Base-by-base conservation (phyloP, 2,113 vertebrate genomes). In the Microtus oregoni region DNA sequence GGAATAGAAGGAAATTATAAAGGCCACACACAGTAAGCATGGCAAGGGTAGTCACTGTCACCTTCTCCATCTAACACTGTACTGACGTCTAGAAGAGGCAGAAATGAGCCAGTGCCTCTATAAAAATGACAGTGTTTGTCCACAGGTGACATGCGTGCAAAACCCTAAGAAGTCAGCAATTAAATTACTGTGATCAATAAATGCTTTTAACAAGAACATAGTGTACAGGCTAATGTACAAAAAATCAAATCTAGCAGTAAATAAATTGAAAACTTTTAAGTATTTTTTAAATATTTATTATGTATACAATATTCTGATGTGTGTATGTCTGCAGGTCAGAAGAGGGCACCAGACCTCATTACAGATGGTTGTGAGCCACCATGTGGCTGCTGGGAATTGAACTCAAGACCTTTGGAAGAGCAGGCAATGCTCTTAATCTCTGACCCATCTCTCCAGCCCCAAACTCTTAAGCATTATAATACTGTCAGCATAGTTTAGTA, bases 201-300 rank as follows among this genome's bases (percentile, higher is more conserved):
- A 58, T 47, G 13, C 83, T 73, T 88, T 89, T 83, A 91, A 41
- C 72, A 52, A 88, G 63, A 35, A 77, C 5, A 24, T 47, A 72
- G 47, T 24, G 86, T 61, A 77, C 12, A 70, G n/a, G 12, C 58
- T 89, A 83, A 78, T 70, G 35, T 15, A n/a, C 38, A 14, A 81
- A 90, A 95, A 96, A 70, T 82, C 14, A 92, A 85, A 47, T 73
- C 75, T 41, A 94, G 38, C 35, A 85, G 15, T 35, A 85, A 94
- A 81, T 11, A 82, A 91, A 91, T 17, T 81, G 41, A 30, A 94
- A 92, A 89, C 47, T 70, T 63, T 15, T 91, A 91, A 89, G 87
- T 90, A n/a, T 76, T 89, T 50, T 50, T 47, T 7, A 47, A 50
- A 50, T 50, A 50, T 50, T 50, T 50, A 50, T 50, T 50, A 50